These are phyloP conservation scores for Zoanthus solanderi DNA, from an alignment of 92 coral and sea anemone genomes.

Conservation along the genomic window DNA sequence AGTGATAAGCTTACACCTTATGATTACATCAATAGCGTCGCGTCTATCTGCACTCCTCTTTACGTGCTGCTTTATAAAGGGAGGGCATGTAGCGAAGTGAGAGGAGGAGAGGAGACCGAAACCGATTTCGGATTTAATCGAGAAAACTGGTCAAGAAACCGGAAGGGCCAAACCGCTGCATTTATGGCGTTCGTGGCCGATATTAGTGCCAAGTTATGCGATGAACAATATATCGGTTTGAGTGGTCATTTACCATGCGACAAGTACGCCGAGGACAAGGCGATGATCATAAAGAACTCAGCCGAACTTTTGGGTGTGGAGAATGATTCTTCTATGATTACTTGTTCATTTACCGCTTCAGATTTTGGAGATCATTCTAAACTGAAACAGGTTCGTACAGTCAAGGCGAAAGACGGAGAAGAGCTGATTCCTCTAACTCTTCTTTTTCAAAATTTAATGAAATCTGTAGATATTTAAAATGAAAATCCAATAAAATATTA, in stretches of 20 bases:
- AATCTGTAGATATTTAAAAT: neutral
- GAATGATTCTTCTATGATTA: neutral
- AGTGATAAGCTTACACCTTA: neutral
- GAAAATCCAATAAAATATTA: too few relatives aligned
- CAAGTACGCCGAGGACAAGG: neutral
- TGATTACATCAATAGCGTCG: neutral
- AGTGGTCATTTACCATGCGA: neutral
- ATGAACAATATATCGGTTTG: neutral
- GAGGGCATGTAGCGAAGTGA: neutral
- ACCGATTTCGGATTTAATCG: neutral
- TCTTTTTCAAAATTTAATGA: neutral
- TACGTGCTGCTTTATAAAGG: neutral
- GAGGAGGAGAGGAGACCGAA: neutral
- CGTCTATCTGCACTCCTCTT: neutral
- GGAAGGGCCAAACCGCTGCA: neutral
- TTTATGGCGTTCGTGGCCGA: neutral
- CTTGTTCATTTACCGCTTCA: neutral
- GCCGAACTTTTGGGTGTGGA: neutral
- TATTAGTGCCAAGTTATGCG: neutral
- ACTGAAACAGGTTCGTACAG: neutral
- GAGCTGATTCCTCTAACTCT: neutral
- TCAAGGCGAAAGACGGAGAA: neutral
- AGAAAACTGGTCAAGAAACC: neutral
- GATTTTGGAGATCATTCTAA: neutral
- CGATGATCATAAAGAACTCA: neutral